Percentiles rank a stretch among this genome's conserved stretches.
phyloP scores from a whole-genome alignment of 2,113 vertebrate genomes.

The Pavo muticus region DNA sequence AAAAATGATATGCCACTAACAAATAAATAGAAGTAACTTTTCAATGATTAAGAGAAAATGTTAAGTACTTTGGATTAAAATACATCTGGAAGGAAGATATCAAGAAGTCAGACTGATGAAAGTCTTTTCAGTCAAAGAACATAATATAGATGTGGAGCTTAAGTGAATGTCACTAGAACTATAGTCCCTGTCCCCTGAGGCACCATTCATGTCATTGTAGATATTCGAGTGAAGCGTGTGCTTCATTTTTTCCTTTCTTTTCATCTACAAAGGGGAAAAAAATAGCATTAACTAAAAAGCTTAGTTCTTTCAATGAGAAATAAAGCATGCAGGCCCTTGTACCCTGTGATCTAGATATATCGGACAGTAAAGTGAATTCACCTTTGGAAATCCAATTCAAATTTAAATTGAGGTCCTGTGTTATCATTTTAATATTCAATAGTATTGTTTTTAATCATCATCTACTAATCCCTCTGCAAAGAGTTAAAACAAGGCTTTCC shows the following conservation, averaged over 20 bases:
- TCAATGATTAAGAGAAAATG: background rate
- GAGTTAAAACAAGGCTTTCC: background rate
- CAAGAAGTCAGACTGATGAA: constrained; percentile 2
- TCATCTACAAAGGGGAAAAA: background rate
- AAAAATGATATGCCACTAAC: background rate
- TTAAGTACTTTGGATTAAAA: background rate
- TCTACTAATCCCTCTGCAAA: background rate
- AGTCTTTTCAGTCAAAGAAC: background rate
- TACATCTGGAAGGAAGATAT: background rate
- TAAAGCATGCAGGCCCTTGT: background rate
- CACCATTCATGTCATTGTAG: constrained; percentile 16
- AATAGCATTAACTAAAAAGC: background rate
- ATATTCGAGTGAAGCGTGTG: background rate
- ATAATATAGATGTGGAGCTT: background rate
- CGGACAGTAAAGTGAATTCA: constrained; percentile 1
- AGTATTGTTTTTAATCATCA: background rate
- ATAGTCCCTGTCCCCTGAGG: constrained; percentile 5
- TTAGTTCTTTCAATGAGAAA: background rate
- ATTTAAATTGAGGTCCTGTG: background rate
- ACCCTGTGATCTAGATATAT: background rate
- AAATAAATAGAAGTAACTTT: background rate
- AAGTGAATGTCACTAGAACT: background rate
- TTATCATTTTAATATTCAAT: background rate
- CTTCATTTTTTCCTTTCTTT: constrained; percentile 25
- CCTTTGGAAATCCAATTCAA: constrained; percentile 12